Base-by-base conservation (phyloP, 2,888 invertebrate genomes). In the Callyntrura guangdongensis region DNA sequence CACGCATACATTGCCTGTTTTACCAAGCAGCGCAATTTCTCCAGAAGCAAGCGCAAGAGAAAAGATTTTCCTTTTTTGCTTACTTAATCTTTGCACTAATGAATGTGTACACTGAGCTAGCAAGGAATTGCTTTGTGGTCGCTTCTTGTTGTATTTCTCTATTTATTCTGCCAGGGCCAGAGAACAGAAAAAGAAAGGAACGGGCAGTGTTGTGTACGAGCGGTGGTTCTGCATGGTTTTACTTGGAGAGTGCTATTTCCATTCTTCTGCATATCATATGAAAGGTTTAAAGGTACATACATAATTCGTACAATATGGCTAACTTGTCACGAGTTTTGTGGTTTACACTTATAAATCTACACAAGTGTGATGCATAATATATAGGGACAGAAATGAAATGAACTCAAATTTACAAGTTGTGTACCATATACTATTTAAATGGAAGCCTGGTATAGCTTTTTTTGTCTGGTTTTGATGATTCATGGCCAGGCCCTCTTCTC, bases 21-120 rank as follows among this genome's bases (percentile, higher is more conserved):
- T 2, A 67, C 27, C 67, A 27, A 67, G 67, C 67, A 47, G 67
- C 67, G 86, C 53, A 74, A 67, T 86, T 64, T 53, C 79, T 81
- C 83, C 20, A 47, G 22, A 25, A 56, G 27, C n/a, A n/a, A n/a
- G n/a, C n/a, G n/a, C n/a, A n/a, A n/a, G n/a, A n/a, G n/a, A n/a
- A n/a, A n/a, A 79, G 77, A 84, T 90, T 87, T 83, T 47, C 84
- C 88, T 59, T 53, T 25, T 86, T 79, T 86, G 88, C 91, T 90
- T 89, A 93, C 92, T 93, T 93, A 92, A 92, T 93, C 92, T 92
- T 72, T 67, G 72, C 61, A 74, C 91, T 92, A 93, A 93, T 93
- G 93, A 93, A 93, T 93, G 91, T 91, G 92, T 90, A 91, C 90
- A 90, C 92, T 86, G 91, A 88, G 82, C 77, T 82, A 86, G 89